phyloP scores from a whole-genome alignment of 2,888 invertebrate species.

The Sminthurinus aureus region DNA sequence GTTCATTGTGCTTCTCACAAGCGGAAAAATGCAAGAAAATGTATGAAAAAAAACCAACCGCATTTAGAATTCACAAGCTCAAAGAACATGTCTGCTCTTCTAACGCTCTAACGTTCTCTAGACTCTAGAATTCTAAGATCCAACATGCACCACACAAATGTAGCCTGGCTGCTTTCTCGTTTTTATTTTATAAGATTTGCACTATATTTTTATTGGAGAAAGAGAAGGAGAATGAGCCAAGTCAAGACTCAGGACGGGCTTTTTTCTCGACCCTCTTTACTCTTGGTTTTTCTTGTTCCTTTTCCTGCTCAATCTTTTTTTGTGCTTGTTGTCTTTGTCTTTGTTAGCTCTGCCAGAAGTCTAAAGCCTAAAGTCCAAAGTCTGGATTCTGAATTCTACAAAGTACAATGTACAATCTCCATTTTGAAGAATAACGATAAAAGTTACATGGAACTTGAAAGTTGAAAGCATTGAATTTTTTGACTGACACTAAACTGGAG shows the following conservation, averaged over 20 bases:
- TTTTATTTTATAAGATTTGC: conserved; percentile 23
- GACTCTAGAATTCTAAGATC: background rate
- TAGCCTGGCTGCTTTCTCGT: conserved; percentile 16
- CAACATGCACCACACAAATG: too few relatives aligned
- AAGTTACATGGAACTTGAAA: conserved; percentile 32
- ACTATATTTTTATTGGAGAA: background rate
- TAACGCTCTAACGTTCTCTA: background rate
- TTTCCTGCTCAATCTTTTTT: background rate
- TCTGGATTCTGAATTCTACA: background rate
- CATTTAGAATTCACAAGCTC: background rate
- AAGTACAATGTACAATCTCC: too few relatives aligned
- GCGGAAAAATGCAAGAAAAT: background rate
- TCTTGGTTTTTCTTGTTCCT: background rate
- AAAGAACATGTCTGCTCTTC: background rate
- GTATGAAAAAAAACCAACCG: background rate
- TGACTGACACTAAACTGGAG: background rate
- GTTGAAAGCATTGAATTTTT: conserved; percentile 26
- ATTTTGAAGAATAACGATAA: conserved; percentile 22
- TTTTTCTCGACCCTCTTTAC: background rate
- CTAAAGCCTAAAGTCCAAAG: conserved; percentile 25
- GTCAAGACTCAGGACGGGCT: conserved; percentile 7
- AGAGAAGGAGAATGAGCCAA: too few relatives aligned
- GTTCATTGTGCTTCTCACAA: background rate
- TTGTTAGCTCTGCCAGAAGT: conserved; percentile 11
- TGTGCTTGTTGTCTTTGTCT: background rate